Percentiles rank a stretch among this genome's conserved stretches.
Conservation (phyloP, 2,888 invertebrate species). For the Harpalus rufipes region DNA sequence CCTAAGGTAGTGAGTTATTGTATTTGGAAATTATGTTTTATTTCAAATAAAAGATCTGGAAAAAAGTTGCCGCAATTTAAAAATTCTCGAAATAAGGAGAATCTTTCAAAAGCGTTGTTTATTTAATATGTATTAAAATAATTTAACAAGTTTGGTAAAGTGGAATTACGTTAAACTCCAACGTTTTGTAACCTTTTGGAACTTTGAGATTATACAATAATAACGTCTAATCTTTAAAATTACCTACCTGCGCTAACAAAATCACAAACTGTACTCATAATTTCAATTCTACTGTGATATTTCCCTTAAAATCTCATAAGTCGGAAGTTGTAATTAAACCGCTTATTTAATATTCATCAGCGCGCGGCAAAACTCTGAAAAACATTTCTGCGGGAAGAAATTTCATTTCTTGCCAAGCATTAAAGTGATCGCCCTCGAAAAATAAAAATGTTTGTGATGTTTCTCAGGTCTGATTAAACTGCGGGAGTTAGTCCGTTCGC, state of each 20-base stretch:
- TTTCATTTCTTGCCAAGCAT: constrained; percentile 41
- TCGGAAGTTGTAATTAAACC: constrained; percentile 54
- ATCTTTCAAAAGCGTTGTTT: not conserved
- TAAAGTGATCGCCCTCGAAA: constrained; percentile 1
- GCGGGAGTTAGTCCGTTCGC: constrained; percentile 83
- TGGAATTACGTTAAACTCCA: not conserved
- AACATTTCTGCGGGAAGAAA: constrained; percentile 34
- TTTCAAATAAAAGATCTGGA: too few species aligned
- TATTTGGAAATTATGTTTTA: too few species aligned
- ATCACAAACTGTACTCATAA: constrained; percentile 4
- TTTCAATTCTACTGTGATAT: constrained; percentile 17
- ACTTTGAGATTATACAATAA: constrained; percentile 2
- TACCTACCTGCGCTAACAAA: constrained; percentile 1
- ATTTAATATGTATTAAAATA: not conserved
- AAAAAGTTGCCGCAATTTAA: too few species aligned
- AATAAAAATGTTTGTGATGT: constrained; percentile 19
- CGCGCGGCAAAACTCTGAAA: constrained; percentile 36
- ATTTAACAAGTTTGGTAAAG: not conserved
- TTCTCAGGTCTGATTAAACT: constrained; percentile 83
- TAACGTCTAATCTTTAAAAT: not conserved
- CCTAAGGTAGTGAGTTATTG: too few species aligned
- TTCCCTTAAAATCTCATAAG: constrained; percentile 41
- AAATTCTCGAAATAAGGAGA: too few species aligned
- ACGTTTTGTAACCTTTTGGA: not conserved
- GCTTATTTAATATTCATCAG: constrained; percentile 52